Percentiles rank a stretch among this genome's conserved stretches.
phyloP scores from a whole-genome alignment of 2,888 invertebrate species.

The Phasia obesa region DNA sequence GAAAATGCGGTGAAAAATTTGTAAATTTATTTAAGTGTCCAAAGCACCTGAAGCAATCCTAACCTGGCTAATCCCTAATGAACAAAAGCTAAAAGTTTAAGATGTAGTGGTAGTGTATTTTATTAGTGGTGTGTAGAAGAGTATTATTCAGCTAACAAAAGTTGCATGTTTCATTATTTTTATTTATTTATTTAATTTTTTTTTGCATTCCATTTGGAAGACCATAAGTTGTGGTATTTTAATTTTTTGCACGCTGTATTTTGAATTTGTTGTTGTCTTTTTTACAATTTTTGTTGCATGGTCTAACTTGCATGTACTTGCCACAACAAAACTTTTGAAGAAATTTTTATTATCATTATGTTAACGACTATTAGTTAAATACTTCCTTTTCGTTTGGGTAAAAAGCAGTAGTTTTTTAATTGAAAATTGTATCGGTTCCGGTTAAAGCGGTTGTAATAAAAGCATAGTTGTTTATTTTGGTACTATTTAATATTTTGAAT shows the following conservation, averaged over 20 bases:
- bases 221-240: neutral
- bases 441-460: neutral
- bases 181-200: neutral
- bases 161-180: conserved; percentile 55
- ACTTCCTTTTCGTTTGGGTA: conserved; percentile 41
- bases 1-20: conserved; percentile 22
- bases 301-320: conserved; percentile 60
- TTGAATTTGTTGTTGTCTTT: conserved; percentile 9
- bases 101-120: conserved; percentile 25
- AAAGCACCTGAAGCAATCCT: conserved; percentile 32
- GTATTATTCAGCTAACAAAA: conserved; percentile 8
- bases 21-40: conserved; percentile 1
- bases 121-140: conserved; percentile 14
- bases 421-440: conserved; percentile 11
- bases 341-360: conserved; percentile 19
- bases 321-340: conserved; percentile 15
- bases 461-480: conserved; percentile 20
- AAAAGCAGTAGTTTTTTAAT: conserved; percentile 18
- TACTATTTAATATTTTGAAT: too few species aligned
- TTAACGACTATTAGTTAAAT: conserved; percentile 16
- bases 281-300: conserved; percentile 43
- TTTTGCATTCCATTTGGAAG: conserved; percentile 29
- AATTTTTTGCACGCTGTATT: conserved; percentile 43
- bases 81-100: conserved; percentile 17
- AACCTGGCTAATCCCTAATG: conserved; percentile 32